Percentiles rank a stretch among this genome's conserved stretches.
phyloP scores from a whole-genome alignment of 2,113 vertebrate genomes.

The Physeter macrocephalus region DNA sequence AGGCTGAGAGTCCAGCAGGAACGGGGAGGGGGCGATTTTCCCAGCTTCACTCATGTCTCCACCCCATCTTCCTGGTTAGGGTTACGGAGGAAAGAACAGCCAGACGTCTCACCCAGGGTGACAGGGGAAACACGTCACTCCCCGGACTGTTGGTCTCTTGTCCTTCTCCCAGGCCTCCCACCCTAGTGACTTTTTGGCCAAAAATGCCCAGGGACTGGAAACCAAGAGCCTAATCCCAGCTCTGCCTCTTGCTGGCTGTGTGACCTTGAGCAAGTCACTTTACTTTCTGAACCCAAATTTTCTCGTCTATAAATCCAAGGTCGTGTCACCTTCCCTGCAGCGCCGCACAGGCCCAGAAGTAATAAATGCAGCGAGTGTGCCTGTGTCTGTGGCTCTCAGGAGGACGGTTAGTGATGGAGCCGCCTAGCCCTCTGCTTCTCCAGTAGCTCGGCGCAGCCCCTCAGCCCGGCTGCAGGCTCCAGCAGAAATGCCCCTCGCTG shows the following conservation, averaged over 20 bases:
- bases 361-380: fast-evolving
- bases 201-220: not conserved
- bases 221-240: not conserved
- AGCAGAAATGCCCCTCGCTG: not conserved
- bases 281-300: not conserved
- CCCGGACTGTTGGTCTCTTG: not conserved
- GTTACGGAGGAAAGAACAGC: not conserved
- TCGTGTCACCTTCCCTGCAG: not conserved
- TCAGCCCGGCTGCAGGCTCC: fast-evolving
- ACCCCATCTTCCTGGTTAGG: not conserved
- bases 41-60: not conserved
- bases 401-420: not conserved
- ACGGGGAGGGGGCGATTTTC: fast-evolving
- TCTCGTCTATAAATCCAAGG: fast-evolving
- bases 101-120: not conserved
- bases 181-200: not conserved
- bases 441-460: not conserved
- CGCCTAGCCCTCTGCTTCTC: too few relatives aligned
- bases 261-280: not conserved
- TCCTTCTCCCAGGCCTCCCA: not conserved
- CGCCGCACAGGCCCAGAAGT: fast-evolving
- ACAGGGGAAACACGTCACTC: too few relatives aligned
- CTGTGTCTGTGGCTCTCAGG: not conserved
- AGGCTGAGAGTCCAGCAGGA: not conserved
- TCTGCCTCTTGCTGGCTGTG: not conserved